Evolutionary conservation across 2,113 vertebrate species (phyloP).

Genomic region (Geothlypis trichas): DNA sequence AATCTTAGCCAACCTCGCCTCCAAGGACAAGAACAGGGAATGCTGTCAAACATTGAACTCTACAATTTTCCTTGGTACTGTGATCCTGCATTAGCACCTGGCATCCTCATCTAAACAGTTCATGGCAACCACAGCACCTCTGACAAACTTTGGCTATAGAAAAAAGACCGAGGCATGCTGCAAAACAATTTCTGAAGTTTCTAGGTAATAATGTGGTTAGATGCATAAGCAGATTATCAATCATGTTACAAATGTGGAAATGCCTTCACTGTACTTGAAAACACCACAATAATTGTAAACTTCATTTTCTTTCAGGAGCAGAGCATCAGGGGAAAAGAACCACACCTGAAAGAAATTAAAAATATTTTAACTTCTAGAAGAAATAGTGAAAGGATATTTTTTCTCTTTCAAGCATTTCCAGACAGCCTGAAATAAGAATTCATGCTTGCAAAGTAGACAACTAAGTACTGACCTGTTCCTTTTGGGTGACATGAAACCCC

Average conservation of each 20-base stretch:
- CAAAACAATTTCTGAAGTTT: neutral
- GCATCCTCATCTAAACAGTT: neutral
- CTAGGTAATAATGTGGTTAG: neutral
- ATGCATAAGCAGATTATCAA: neutral
- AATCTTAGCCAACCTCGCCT: neutral
- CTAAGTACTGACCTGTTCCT: neutral
- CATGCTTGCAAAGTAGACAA: neutral
- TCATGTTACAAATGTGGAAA: neutral
- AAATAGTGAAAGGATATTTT: neutral
- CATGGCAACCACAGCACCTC: accelerated
- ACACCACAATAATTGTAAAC: neutral
- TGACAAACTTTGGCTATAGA: neutral
- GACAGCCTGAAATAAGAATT: neutral
- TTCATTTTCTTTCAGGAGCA: neutral
- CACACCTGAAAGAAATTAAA: neutral
- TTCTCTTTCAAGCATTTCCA: neutral
- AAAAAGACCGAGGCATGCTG: neutral
- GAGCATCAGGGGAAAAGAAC: accelerated
- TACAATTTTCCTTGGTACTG: neutral
- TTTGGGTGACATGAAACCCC: neutral
- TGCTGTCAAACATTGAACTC: neutral
- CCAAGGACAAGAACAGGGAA: neutral
- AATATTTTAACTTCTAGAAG: neutral
- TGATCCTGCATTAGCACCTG: neutral
- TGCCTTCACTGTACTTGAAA: neutral